A percentile compares a stretch with the other conserved stretches of the same genome.
These are phyloP conservation scores for Caenorhabditis uteleia DNA, from an alignment of 2,888 invertebrate species.

Conservation along the genomic window DNA sequence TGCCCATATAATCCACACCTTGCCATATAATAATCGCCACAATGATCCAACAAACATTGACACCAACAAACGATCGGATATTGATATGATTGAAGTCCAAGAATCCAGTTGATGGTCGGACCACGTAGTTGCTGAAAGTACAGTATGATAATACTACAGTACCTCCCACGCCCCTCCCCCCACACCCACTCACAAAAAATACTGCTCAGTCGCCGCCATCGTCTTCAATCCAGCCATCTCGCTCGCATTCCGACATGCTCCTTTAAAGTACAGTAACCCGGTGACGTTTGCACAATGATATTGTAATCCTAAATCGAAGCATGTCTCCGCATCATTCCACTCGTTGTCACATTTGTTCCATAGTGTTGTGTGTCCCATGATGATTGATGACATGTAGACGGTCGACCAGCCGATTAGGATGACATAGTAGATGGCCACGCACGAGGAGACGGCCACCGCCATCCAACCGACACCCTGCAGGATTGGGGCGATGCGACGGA, in stretches of 20 bases:
- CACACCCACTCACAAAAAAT: slow-evolving; percentile 57
- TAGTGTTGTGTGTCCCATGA: slow-evolving; percentile 10
- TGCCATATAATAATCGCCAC: slow-evolving; percentile 55
- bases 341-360: slow-evolving; percentile 38
- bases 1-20: slow-evolving; percentile 60
- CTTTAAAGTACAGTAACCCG: slow-evolving; percentile 23
- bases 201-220: slow-evolving; percentile 53
- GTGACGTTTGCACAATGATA: neutral
- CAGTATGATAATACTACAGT: neutral
- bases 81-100: slow-evolving; percentile 51
- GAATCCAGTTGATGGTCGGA: slow-evolving; percentile 45
- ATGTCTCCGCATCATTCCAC: slow-evolving; percentile 32
- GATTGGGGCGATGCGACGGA: slow-evolving; percentile 29
- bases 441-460: slow-evolving; percentile 89
- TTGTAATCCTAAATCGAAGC: slow-evolving; percentile 13
- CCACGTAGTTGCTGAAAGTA: slow-evolving; percentile 53
- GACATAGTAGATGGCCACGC: slow-evolving; percentile 93
- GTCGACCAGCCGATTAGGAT: slow-evolving; percentile 92
- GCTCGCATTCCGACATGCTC: slow-evolving; percentile 18
- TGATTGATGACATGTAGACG: slow-evolving; percentile 76
- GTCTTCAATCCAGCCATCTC: slow-evolving; percentile 14
- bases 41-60: slow-evolving; percentile 49
- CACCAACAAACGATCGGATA: slow-evolving; percentile 31
- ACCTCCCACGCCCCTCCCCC: too few relatives aligned
- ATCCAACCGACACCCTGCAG: slow-evolving; percentile 81